Conservation (phyloP, 2,888 invertebrate genomes). For the Gastracanthus pulcherrimus region DNA sequence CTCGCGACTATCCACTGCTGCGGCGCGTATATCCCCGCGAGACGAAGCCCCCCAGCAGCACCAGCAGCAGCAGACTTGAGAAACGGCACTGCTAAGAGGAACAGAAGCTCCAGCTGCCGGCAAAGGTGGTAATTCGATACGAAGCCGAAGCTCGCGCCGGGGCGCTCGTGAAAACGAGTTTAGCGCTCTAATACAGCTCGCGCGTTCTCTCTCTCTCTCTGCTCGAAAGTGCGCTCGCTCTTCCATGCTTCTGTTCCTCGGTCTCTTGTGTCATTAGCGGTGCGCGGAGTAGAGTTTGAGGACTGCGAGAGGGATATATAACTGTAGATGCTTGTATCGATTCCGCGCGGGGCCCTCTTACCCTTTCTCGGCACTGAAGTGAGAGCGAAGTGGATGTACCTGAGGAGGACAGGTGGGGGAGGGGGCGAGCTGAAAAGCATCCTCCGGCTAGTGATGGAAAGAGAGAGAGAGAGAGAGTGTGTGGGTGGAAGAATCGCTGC, state of each 20-base stretch:
- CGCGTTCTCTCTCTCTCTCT: neutral
- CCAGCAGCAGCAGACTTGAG: neutral
- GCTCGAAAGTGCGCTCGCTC: neutral
- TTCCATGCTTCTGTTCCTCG: neutral
- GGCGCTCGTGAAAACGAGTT: constrained; percentile 33
- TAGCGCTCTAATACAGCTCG: constrained; percentile 30
- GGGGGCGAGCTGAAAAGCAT: no score
- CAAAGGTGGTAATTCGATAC: constrained; percentile 40
- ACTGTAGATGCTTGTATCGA: neutral
- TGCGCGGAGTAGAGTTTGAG: neutral
- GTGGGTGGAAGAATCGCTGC: neutral
- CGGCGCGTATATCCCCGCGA: constrained; percentile 1
- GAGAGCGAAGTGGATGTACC: neutral
- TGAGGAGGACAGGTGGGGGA: neutral
- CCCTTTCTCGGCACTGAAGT: neutral
- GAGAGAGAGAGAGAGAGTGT: no score
- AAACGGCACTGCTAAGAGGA: neutral
- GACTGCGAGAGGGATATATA: no score
- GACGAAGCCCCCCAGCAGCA: neutral
- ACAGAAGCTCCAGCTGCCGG: neutral
- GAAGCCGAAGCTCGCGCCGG: no score
- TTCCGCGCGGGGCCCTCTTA: neutral
- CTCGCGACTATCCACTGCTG: neutral
- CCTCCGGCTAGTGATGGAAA: no score
- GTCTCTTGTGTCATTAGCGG: constrained; percentile 28